These are phyloP conservation scores for Drosophila meridionalis DNA, from an alignment of 2,888 invertebrate species.

Conservation along the genomic window DNA sequence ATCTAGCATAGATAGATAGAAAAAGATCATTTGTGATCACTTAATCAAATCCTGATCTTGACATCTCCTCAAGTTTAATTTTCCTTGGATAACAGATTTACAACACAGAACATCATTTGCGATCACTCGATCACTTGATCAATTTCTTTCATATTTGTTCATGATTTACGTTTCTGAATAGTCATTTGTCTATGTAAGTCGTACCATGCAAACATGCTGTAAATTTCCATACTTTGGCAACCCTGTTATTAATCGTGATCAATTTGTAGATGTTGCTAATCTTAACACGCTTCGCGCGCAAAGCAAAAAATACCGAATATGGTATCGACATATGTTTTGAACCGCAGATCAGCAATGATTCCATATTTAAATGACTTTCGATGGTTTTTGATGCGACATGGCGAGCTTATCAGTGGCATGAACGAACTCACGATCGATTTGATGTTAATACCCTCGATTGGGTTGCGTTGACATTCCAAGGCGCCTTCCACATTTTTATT, in stretches of 20 bases:
- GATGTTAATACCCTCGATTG: conserved; percentile 74
- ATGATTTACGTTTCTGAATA: not conserved
- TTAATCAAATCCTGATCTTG: not conserved
- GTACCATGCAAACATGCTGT: not conserved
- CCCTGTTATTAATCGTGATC: conserved; percentile 14
- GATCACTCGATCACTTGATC: conserved; percentile 1
- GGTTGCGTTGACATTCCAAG: conserved; percentile 68
- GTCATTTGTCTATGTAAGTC: too few species aligned
- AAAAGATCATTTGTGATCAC: not conserved
- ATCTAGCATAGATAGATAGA: not conserved
- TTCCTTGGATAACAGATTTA: not conserved
- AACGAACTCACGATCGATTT: conserved; percentile 74
- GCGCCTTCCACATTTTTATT: conserved; percentile 45
- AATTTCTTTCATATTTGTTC: not conserved
- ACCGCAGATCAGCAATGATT: conserved; percentile 32
- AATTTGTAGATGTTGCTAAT: conserved; percentile 40
- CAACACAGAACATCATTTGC: not conserved
- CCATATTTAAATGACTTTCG: conserved; percentile 17
- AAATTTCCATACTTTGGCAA: conserved; percentile 9
- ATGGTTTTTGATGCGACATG: conserved; percentile 2
- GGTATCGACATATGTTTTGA: conserved; percentile 39
- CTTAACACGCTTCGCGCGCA: conserved; percentile 19
- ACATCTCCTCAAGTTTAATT: not conserved
- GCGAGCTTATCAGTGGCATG: conserved; percentile 70
- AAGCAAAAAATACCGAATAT: conserved; percentile 33